These are phyloP conservation scores for Pachypanchax playfairii DNA, from an alignment of 2,113 vertebrate species.

Conservation along the genomic window DNA sequence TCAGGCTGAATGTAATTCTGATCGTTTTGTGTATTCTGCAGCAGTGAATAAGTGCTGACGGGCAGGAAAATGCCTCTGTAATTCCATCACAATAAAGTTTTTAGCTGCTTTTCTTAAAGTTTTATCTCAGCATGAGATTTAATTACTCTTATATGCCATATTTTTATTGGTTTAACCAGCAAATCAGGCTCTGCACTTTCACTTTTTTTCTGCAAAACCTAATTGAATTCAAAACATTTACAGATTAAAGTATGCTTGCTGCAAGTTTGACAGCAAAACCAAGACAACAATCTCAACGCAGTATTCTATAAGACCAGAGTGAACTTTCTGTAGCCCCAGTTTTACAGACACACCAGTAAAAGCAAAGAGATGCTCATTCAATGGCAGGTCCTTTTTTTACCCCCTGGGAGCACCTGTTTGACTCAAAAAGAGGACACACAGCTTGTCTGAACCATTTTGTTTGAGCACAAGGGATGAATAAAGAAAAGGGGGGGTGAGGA, in stretches of 20 bases:
- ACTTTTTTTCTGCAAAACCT: constrained; percentile 20
- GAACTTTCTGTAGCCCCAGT: constrained; percentile 18
- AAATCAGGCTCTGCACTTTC: background rate
- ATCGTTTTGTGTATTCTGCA: constrained; percentile 37
- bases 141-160: background rate
- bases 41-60: constrained; percentile 34
- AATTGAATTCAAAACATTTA: constrained; percentile 36
- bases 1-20: constrained; percentile 33
- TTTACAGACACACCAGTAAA: constrained; percentile 59
- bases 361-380: constrained; percentile 49
- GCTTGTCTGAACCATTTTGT: constrained; percentile 44
- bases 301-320: constrained; percentile 6
- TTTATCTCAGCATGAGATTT: constrained; percentile 30
- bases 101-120: constrained; percentile 27
- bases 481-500: constrained; percentile 7
- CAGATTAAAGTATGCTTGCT: constrained; percentile 28
- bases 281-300: background rate
- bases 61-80: constrained; percentile 29
- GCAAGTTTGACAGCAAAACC: constrained; percentile 4
- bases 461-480: constrained; percentile 43
- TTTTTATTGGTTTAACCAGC: background rate
- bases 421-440: constrained; percentile 39
- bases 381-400: constrained; percentile 35
- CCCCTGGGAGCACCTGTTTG: constrained; percentile 36
- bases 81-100: constrained; percentile 43